Evolutionary conservation across 2,797 vertebrate genomes (phyloP), one percentile per base, ranked within the genome.

Genomic region (Pampus argenteus): DNA sequence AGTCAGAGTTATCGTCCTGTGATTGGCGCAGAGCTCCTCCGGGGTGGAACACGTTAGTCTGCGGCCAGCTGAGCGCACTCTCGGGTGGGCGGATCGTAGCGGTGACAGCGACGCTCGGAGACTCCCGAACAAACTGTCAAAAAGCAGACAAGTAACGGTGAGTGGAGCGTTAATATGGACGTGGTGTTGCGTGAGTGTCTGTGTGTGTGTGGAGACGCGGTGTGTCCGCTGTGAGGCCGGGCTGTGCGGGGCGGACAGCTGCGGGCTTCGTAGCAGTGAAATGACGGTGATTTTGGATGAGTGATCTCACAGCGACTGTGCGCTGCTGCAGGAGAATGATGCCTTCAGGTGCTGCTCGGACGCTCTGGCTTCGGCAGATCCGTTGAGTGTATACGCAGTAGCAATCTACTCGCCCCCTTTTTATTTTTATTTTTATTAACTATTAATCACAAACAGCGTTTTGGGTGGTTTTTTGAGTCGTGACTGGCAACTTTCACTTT

Each of bases 121-220:
- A 88, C 87, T 92, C 88, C 81, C 28, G 76, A 90, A 89, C 62
- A 92, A 93, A 94, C 83, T 93, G 90, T 91, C 75, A 74, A 79
- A 93, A 93, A 94, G 84, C 74, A 79, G 73, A 87, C 90, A 83
- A 84, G 73, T 75, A 87, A 89, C 84, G 93, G 94, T 95, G 87
- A 95, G 94, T 94, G 44, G 2, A 25, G 42, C 49, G 5, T 0
- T 76, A 81, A 83, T 26, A 56, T 10, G 2, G 52, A 42, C 25
- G 1, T 8, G 3, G 23, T 25, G 54, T 48, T 45, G 51, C 1
- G 0, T 3, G 20, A 6, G 4, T 13, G 9, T 38, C 50, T 36
- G 34, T 36, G 34, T 36, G 3, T 29, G 23, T 11, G 13, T 8
- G 22, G 26, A 6, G 0, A 23, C n/a, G 5, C 0, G 29, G 1